Percentiles rank a stretch among this genome's conserved stretches.
Evolutionary conservation across 2,888 invertebrate genomes (phyloP).

Genomic region (Hemaris fuciformis): DNA sequence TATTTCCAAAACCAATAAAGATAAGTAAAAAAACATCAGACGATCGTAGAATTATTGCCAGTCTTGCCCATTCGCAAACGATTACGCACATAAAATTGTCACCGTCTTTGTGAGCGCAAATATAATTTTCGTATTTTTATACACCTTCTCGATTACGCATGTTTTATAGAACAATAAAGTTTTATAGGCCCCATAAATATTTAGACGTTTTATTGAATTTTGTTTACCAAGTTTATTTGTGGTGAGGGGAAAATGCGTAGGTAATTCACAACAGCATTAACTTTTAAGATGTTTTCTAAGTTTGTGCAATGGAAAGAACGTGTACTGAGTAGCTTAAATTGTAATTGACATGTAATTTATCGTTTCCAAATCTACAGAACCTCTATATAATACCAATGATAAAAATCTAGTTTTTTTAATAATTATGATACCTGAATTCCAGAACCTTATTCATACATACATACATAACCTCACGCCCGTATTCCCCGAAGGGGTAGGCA

Average conservation of each 20-base stretch:
- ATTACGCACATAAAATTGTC: neutral
- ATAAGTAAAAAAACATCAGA: neutral
- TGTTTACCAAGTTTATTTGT: neutral
- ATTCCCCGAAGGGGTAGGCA: no score
- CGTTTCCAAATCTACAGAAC: neutral
- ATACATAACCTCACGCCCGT: no score
- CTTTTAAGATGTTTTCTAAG: neutral
- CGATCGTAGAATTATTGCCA: neutral
- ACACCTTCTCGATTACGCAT: neutral
- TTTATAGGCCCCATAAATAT: neutral
- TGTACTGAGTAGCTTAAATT: neutral
- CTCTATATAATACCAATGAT: no score
- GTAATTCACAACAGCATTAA: no score
- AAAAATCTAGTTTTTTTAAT: no score
- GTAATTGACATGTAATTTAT: neutral
- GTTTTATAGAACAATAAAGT: constrained; percentile 1
- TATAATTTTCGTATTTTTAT: neutral
- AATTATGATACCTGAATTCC: no score
- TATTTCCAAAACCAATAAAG: neutral
- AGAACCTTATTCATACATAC: no score
- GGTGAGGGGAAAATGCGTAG: neutral
- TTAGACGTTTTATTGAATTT: neutral
- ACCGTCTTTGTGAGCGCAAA: neutral
- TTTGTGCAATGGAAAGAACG: neutral
- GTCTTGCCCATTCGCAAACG: neutral